Evolutionary conservation across 2,888 invertebrate genomes (phyloP), one percentile per base, ranked within the genome.

Genomic region (Eudemis profundana): DNA sequence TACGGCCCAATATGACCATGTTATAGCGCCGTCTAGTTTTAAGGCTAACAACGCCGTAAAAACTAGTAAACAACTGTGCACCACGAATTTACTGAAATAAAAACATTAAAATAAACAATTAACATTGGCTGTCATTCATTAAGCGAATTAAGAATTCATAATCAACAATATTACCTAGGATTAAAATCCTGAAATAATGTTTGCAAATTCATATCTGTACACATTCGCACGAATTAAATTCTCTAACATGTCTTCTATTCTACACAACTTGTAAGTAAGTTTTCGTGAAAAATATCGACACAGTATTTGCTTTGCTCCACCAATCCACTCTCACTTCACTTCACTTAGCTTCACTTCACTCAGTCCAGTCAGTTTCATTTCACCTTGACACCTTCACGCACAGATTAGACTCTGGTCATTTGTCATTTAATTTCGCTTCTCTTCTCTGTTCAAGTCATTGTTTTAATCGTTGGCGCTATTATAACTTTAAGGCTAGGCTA

Each of bases 1-100:
- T 46, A 99, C 96, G 5, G 97, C 95, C 98, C 98, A 99, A 88
- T 96, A 99, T 51, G 97, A 98, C 97, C 98, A 98, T 81, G 96
- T 94, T 82, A 97, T 95, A 68, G 94, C 94, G 70, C 96, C 95
- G 92, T 99, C 99, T 74, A 98, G 93, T 78, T 97, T 95, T 77
- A 99, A 93, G 12, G 98, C 96, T 86, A 99, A 95, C 72, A 99
- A 93, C 68, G 96, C 94, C 67, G 98, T 97, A 89, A 99, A 99
- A 74, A 97, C 93, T 84, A 98, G 94, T 75, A 99, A 93, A 90
- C 98, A 98, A 77, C 96, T 95, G 90, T 99, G 98, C 53, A 99
- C 98, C 75, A 99, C 95, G 88, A 99, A 99, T 94, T 99, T 99
- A 93, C 99, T 99, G 94, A 66, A 95, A 94, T 78, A 78, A 94